Base-by-base conservation (phyloP, 2,113 vertebrate genomes). In the Lepus americanus region DNA sequence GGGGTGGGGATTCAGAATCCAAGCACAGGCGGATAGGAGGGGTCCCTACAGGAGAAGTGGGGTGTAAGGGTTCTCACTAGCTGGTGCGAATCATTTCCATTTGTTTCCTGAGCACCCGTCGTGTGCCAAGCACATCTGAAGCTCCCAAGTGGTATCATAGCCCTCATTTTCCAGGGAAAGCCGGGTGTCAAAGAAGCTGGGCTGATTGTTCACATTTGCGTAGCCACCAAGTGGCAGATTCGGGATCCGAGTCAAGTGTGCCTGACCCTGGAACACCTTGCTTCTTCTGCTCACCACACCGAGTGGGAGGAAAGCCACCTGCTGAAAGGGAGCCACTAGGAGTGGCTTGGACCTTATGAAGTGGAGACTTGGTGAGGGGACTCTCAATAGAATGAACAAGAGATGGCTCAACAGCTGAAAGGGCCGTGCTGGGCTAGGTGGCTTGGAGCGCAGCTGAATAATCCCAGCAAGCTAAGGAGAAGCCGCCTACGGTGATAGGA, bases 111-210 rank as follows among this genome's bases (percentile, higher is more conserved):
- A 95, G 87, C 72, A 70, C 67, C 20, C 14, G 9, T 20, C 53
- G 49, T 36, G 36, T 51, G 73, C n/a, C 81, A 95, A 78, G 67
- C 19, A 39, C 39, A 81, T 27, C 79, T 83, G 66, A 74, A 11
- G n/a, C 63, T 90, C 88, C 78, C 53, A 31, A 29, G 39, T 77
- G 11, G 39, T 20, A 36, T 4, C 25, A 19, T 25, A 77, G 36
- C 33, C 55, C 16, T 95, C 53, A 23, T 29, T 93, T 31, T 89
- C 36, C 61, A 67, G 33, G 55, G 78, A 87, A 90, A 63, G 55
- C 29, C 0, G 4, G 69, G 12, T 23, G 27, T 39, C 63, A 89
- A 51, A 81, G 51, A 93, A 16, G 25, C 22, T 17, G 73, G 14
- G 78, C 61, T 44, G 23, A 20, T 70, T 70, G 44, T 25, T 83